phyloP scores from a whole-genome alignment of 2,888 invertebrate genomes.

The Stramonita haemastoma region DNA sequence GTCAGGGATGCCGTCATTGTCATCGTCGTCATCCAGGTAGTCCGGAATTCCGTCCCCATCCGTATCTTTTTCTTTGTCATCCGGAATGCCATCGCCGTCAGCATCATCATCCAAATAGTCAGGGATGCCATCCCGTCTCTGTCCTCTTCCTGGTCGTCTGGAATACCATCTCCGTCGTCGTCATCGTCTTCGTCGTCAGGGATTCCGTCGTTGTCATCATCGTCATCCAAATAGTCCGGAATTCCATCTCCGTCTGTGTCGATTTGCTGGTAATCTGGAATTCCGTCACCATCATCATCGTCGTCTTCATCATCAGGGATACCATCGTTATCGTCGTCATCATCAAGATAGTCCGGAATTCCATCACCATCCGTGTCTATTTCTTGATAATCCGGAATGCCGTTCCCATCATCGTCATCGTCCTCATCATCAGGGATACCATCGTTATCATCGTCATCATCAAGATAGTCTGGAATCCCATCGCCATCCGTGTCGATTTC shows the following conservation, averaged over 20 bases:
- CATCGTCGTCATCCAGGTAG: constrained; percentile 64
- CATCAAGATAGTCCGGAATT: constrained; percentile 59
- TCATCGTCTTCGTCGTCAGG: constrained; percentile 60
- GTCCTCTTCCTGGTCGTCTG: constrained; percentile 67
- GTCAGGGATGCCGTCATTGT: constrained; percentile 72
- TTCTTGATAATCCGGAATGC: constrained; percentile 62
- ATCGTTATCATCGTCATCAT: constrained; percentile 56
- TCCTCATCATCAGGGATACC: constrained; percentile 62
- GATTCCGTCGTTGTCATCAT: constrained; percentile 71
- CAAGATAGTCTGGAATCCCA: constrained; percentile 58
- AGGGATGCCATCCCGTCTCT: constrained; percentile 71
- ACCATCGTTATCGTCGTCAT: constrained; percentile 68
- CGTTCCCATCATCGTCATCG: constrained; percentile 67
- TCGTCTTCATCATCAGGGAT: constrained; percentile 61
- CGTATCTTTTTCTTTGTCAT: constrained; percentile 63
- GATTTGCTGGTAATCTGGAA: constrained; percentile 64
- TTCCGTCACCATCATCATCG: constrained; percentile 69
- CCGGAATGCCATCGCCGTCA: constrained; percentile 71
- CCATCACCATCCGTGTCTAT: constrained; percentile 69
- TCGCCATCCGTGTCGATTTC: constrained; percentile 61
- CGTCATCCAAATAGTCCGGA: constrained; percentile 68
- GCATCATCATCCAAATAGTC: constrained; percentile 63
- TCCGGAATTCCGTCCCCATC: constrained; percentile 75
- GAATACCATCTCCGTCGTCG: constrained; percentile 65
- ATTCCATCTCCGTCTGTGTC: constrained; percentile 62